These are phyloP conservation scores for Micronisus gabar DNA, from an alignment of 2,113 vertebrate species.

Conservation along the genomic window DNA sequence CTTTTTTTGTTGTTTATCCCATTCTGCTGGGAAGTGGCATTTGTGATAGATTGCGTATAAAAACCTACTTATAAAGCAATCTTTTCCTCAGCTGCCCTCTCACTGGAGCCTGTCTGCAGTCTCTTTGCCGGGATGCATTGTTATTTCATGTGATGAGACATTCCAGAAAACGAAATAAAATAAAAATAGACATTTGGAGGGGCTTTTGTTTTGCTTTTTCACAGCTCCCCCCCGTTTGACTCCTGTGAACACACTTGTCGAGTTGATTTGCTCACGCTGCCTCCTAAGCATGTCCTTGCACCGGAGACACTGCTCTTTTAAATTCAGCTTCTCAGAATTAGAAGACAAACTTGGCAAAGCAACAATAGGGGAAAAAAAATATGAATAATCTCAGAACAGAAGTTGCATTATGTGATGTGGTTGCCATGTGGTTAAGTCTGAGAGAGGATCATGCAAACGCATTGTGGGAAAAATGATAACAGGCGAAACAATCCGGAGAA, in stretches of 20 bases:
- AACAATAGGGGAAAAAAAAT: background rate
- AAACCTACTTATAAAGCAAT: background rate
- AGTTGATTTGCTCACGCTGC: conserved; percentile 27
- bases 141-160: background rate
- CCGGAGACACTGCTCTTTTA: conserved; percentile 48
- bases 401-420: conserved; percentile 19
- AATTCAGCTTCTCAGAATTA: conserved; percentile 15
- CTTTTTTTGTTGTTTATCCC: background rate
- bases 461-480: conserved; percentile 1
- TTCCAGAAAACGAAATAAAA: background rate
- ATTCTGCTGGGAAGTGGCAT: background rate
- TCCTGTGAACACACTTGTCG: conserved; percentile 4
- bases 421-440: conserved; percentile 36
- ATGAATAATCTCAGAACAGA: conserved; percentile 23
- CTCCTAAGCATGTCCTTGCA: conserved; percentile 3
- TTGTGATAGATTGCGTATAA: background rate
- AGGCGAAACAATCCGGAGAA: background rate
- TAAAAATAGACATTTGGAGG: conserved; percentile 12
- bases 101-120: background rate
- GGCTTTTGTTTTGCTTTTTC: conserved; percentile 17
- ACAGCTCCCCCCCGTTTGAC: background rate
- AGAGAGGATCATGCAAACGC: background rate
- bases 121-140: background rate
- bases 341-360: conserved; percentile 21
- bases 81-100: background rate